phyloP scores from a whole-genome alignment of 1,140 invertebrate species.

The Drosophila micromelanica region DNA sequence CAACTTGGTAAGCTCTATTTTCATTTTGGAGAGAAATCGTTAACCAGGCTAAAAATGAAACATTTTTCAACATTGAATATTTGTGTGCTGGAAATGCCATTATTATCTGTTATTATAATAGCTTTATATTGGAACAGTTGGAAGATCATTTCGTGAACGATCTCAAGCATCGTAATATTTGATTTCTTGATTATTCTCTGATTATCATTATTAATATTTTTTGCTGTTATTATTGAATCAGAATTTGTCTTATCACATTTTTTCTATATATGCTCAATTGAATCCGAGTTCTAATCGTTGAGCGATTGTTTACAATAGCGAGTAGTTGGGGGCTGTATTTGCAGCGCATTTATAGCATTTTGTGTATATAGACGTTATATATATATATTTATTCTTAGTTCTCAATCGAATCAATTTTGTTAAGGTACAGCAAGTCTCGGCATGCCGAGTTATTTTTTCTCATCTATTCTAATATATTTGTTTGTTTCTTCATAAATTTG shows the following conservation, averaged over 20 bases:
- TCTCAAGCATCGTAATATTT: neutral
- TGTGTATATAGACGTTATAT: neutral
- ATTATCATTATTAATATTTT: too few relatives aligned
- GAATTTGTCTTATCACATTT: slow-evolving; percentile 18
- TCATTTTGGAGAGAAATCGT: slow-evolving; percentile 8
- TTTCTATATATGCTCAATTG: slow-evolving; percentile 1
- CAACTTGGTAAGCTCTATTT: slow-evolving; percentile 20
- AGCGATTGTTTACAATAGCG: neutral
- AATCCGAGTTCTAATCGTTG: neutral
- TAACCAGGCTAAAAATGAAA: slow-evolving; percentile 1
- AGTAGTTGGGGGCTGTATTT: neutral
- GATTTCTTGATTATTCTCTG: slow-evolving; percentile 17
- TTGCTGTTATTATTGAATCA: neutral
- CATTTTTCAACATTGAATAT: slow-evolving; percentile 2
- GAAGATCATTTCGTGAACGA: neutral
- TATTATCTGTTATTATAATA: neutral
- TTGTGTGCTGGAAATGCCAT: neutral
- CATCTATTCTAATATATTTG: too few relatives aligned
- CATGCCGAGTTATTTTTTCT: neutral
- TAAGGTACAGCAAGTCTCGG: slow-evolving; percentile 1
- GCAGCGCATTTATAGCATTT: too few relatives aligned
- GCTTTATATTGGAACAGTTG: neutral
- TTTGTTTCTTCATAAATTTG: neutral
- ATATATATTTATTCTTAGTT: neutral
- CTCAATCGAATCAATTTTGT: slow-evolving; percentile 3